Evolutionary conservation across 2,888 invertebrate species (phyloP).

Genomic region (Steromphala cineraria): DNA sequence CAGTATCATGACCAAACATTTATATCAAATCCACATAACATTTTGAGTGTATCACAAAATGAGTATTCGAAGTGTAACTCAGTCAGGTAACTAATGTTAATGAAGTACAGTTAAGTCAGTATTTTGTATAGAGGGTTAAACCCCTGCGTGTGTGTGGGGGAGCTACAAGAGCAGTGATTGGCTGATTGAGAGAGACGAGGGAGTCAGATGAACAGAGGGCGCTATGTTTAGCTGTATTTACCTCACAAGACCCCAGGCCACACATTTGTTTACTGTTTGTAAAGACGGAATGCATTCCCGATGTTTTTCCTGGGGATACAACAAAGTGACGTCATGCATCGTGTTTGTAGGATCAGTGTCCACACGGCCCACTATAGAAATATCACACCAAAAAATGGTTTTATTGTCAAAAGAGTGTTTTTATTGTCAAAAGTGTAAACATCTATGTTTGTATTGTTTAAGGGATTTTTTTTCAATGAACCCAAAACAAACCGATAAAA

Average conservation of each 20-base stretch:
- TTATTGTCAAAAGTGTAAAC: too few species aligned
- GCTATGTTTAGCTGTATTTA: neutral
- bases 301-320: neutral
- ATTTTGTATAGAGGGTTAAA: neutral
- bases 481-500: too few species aligned
- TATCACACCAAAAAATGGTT: too few species aligned
- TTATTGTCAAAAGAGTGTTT: too few species aligned
- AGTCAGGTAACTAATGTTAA: too few species aligned
- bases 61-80: too few species aligned
- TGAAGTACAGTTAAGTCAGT: neutral
- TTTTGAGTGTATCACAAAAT: too few species aligned
- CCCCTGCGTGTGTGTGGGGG: neutral
- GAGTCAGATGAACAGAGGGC: neutral
- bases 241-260: neutral
- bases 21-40: too few species aligned
- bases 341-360: neutral
- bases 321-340: neutral
- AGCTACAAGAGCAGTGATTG: neutral
- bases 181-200: neutral
- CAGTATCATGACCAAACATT: too few species aligned
- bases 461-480: too few species aligned
- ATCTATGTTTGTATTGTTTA: too few species aligned
- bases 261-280: slow-evolving; percentile 5
- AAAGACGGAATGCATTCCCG: neutral
- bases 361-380: too few species aligned